These are phyloP conservation scores for Eristalis pertinax DNA, from an alignment of 2,888 invertebrate species.

Conservation along the genomic window DNA sequence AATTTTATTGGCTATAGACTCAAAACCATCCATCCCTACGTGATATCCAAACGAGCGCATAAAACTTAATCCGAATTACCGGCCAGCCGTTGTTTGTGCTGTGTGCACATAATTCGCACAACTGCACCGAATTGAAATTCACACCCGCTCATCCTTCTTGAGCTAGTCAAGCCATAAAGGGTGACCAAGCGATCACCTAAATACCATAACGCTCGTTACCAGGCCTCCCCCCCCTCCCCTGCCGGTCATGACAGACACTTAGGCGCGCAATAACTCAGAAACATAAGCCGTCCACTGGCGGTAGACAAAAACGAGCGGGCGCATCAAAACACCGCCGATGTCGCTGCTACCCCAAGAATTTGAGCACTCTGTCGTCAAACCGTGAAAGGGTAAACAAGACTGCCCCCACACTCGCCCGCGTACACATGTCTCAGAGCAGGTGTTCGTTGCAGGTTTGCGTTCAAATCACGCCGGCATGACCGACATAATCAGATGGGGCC, in stretches of 20 bases:
- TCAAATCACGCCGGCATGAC: conserved; percentile 12
- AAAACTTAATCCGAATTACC: conserved; percentile 1
- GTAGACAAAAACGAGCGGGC: not conserved
- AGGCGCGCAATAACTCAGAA: conserved; percentile 50
- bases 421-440: not conserved
- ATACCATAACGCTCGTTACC: conserved; percentile 37
- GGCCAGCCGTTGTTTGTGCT: not conserved
- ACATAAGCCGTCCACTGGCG: conserved; percentile 17
- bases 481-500: conserved; percentile 5
- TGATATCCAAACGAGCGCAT: not conserved
- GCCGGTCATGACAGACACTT: conserved; percentile 42
- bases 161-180: conserved; percentile 45
- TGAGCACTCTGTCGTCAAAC: not conserved
- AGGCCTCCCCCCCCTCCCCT: not conserved
- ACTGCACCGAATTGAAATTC: not conserved
- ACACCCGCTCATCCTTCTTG: not conserved
- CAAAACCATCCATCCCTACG: not conserved
- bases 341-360: conserved; percentile 22
- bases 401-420: not conserved
- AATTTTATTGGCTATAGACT: not conserved
- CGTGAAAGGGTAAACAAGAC: not conserved
- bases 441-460: not conserved
- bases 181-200: conserved; percentile 52
- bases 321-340: not conserved
- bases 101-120: not conserved